Conservation (phyloP, 2,797 vertebrate genomes). For the Triplophysa bombifrons region DNA sequence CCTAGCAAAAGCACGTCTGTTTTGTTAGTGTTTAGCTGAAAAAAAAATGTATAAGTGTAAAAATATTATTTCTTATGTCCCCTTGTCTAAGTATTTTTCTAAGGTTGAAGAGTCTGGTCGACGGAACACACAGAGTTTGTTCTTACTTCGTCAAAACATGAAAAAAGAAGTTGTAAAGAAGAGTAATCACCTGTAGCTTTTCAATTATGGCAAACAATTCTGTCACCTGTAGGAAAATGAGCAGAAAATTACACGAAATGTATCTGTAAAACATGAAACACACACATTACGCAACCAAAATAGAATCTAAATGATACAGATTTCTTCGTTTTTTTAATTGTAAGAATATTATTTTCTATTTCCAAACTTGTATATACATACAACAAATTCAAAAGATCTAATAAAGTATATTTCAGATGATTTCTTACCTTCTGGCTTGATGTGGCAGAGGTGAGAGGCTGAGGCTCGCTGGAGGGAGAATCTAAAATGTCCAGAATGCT, state of each 20-base stretch:
- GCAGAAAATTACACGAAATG: conserved; percentile 47
- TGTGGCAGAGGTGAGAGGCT: conserved; percentile 62
- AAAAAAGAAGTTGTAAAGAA: no score
- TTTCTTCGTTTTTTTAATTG: background rate
- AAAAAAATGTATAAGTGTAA: no score
- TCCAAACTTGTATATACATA: background rate
- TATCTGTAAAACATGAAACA: background rate
- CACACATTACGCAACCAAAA: background rate
- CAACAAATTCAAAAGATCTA: background rate
- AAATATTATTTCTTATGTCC: no score
- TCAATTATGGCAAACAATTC: conserved; percentile 85
- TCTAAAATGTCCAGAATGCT: conserved; percentile 73
- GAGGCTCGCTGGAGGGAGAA: conserved; percentile 67
- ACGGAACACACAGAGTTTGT: no score
- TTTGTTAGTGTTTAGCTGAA: no score
- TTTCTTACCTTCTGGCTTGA: conserved; percentile 73
- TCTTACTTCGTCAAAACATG: no score
- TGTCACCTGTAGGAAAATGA: conserved; percentile 70
- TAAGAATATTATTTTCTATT: background rate
- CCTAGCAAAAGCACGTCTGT: no score
- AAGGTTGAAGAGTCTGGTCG: no score
- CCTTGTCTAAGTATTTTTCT: no score
- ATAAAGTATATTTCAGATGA: background rate
- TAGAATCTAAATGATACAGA: background rate
- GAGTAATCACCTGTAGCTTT: conserved; percentile 78